phyloP scores from a whole-genome alignment of 2,113 vertebrate genomes.

The Ivindomyrus marchei region DNA sequence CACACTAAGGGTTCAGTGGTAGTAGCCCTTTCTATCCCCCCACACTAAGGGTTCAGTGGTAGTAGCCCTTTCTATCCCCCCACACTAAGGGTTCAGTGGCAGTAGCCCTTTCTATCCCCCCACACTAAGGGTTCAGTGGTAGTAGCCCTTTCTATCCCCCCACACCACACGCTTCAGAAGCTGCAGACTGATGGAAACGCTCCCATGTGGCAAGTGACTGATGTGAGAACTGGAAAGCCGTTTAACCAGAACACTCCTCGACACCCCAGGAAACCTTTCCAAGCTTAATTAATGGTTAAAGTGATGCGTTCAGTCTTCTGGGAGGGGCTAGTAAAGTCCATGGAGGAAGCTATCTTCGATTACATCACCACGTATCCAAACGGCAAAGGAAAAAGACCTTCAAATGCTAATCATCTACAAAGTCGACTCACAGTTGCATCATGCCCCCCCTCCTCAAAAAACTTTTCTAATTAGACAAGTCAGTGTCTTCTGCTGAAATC shows the following conservation, averaged over 20 bases:
- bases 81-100: constrained; percentile 31
- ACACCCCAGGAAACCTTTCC: constrained; percentile 31
- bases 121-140: constrained; percentile 25
- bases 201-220: constrained; percentile 38
- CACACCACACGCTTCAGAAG: constrained; percentile 37
- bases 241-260: constrained; percentile 40
- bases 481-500: background rate
- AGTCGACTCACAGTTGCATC: background rate
- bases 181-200: constrained; percentile 35
- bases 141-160: constrained; percentile 32
- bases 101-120: constrained; percentile 31
- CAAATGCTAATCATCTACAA: background rate
- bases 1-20: constrained; percentile 31
- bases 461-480: constrained; percentile 3
- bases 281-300: constrained; percentile 47
- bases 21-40: constrained; percentile 31
- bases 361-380: background rate
- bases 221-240: constrained; percentile 42
- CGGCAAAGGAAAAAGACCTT: background rate
- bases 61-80: constrained; percentile 31
- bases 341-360: background rate
- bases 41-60: constrained; percentile 31
- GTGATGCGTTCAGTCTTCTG: constrained; percentile 21
- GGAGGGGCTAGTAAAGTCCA: background rate
- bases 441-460: background rate